A percentile compares a stretch with the other conserved stretches of the same genome.
Evolutionary conservation across 2,113 vertebrate genomes (phyloP).

Genomic region (Rhea pennata): DNA sequence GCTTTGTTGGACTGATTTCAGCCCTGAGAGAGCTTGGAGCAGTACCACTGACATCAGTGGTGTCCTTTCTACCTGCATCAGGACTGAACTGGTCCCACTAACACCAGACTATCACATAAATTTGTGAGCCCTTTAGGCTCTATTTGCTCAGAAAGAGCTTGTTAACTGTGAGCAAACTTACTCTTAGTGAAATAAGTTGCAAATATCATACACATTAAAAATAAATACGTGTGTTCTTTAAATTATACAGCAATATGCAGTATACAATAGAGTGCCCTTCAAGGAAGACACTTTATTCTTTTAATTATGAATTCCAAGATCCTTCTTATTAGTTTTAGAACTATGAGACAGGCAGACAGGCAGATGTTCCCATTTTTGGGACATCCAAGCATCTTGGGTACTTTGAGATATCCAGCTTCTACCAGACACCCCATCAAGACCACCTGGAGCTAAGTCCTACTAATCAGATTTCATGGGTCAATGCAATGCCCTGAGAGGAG

Average conservation of each 20-base stretch:
- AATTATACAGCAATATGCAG: not conserved
- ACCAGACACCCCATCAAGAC: not conserved
- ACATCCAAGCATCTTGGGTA: not conserved
- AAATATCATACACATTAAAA: slow-evolving; percentile 10
- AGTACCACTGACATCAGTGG: not conserved
- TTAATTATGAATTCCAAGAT: not conserved
- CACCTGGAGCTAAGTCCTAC: slow-evolving; percentile 39
- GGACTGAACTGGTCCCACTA: not conserved
- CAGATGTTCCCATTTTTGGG: not conserved
- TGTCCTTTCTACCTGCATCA: not conserved
- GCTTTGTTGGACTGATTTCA: slow-evolving; percentile 6
- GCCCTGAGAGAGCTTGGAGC: not conserved
- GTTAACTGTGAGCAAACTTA: not conserved
- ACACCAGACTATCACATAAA: not conserved
- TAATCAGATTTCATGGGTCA: slow-evolving; percentile 67
- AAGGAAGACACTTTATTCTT: not conserved
- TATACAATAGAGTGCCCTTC: not conserved
- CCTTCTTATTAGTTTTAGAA: not conserved
- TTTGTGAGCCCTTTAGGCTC: not conserved
- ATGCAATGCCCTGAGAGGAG: not conserved
- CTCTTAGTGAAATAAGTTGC: not conserved
- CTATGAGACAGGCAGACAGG: not conserved
- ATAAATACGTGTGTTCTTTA: not conserved
- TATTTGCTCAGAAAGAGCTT: not conserved
- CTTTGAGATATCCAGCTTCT: not conserved